Evolutionary conservation across 2,888 invertebrate species (phyloP), one percentile per base, ranked within the genome.

Genomic region (Drosophila macrospina): DNA sequence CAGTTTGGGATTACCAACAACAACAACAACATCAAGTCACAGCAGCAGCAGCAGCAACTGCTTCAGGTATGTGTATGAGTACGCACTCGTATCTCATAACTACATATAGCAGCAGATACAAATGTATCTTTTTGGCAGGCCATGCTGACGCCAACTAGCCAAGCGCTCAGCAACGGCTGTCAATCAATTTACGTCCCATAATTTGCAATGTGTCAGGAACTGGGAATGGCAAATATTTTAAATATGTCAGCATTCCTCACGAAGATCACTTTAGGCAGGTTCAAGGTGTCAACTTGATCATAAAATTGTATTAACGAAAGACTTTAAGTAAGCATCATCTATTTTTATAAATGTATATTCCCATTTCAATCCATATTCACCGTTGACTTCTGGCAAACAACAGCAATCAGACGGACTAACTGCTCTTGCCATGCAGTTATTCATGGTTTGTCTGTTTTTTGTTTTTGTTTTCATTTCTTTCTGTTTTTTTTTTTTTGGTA

Each of bases 1-100:
- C 50, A 59, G 55, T 56, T 62, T 69, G 73, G 73, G 73, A 74
- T 78, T 74, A 74, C 47, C 78, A 61, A 26, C 74, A 45, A 28
- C 57, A 45, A 28, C 57, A 54, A 52, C 20, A 54, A 52, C 37
- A 51, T 39, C 51, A 59, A 36, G 30, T 54, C 16, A 32, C 32
- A 45, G 32, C 69, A 37, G 41, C 56, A 42, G 55, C 47, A 32
- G 16, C 16, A 32, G 41, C 41, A 41, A 11, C n/a, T 28, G 28
- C 15, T n/a, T 47, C 16, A 47, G 47, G 47, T 47, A 24, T 54
- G 65, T 73, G 42, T 62, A 42, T n/a, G n/a, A n/a, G n/a, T n/a
- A n/a, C n/a, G n/a, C n/a, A n/a, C n/a, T n/a, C n/a, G n/a, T 41
- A 28, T 42, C 44, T 39, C 5, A 28, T 5, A 8, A 8, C 15